Evolutionary conservation across 92 coral and sea anemone genomes (phyloP), one percentile per base, ranked within the genome.

Genomic region (Galaxea fascicularis): DNA sequence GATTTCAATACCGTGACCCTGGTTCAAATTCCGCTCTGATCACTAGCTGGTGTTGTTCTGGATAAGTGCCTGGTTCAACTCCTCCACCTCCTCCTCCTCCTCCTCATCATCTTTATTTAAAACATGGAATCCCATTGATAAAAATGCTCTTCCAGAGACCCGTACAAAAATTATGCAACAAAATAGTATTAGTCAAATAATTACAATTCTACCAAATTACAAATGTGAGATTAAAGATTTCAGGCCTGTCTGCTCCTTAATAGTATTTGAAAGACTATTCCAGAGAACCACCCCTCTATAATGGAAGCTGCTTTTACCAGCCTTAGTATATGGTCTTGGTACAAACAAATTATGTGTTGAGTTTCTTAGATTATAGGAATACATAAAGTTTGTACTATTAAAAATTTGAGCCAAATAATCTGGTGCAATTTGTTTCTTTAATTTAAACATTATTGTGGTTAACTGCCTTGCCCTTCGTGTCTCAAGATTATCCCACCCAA

Each of bases 351-450:
- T n/a, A n/a, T n/a, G n/a, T n/a, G n/a, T n/a, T n/a, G n/a, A n/a
- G n/a, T n/a, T n/a, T n/a, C n/a, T n/a, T n/a, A n/a, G n/a, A n/a
- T n/a, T n/a, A n/a, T n/a, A n/a, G n/a, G n/a, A n/a, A n/a, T n/a
- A n/a, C n/a, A n/a, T n/a, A n/a, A n/a, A n/a, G n/a, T n/a, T n/a
- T n/a, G n/a, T n/a, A n/a, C n/a, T n/a, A n/a, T 56, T 56, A 13
- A 56, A 56, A 56, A 56, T 21, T 20, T 60, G 66, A 60, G 66
- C 66, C 29, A 60, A 26, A 60, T 60, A 29, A 60, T 24, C 66
- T 20, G 66, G 66, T 60, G 66, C 66, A n/a, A 60, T 60, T 10
- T 20, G 4, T 1, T 22, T 6, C 17, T 49, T 4, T 9, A 15
- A 1, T 49, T 4, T 9, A 15, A 10, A 10, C 11, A 49, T 10